Evolutionary conservation across 92 coral and sea anemone genomes (phyloP), one percentile per base, ranked within the genome.

Genomic region (Plumapathes pennacea): DNA sequence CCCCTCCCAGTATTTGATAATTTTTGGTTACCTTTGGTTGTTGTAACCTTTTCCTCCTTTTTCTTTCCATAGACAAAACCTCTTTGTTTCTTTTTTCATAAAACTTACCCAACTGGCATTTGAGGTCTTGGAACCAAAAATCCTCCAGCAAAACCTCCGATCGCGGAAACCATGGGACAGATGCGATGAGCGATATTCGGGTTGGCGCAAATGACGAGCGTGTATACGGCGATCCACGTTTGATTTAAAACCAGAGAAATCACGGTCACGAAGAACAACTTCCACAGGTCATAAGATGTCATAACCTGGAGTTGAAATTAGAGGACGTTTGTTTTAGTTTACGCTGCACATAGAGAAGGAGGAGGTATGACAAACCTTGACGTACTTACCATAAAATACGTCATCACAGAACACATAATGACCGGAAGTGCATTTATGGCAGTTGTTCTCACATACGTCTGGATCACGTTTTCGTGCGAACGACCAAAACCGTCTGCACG

Each of bases 141-240:
- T 5, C 84, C 84, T 8, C 84, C 84, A 13, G 84, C 84, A 44
- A 77, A 77, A 22, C 84, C 84, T 22, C 84, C 84, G 40, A 77
- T 77, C 5, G 84, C 84, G 30, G 84, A 77, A 15, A 77, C 84
- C 84, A 77, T 77, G 8, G 84, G 84, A 52, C 84, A 77, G 48
- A 77, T 60, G 24, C 84, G 84, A 69, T 77, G 84, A 33, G 84
- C 78, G 24, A 69, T 53, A 45, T 28, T 42, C 36, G 84, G 84
- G 25, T 62, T 60, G 37, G 84, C 78, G 44, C 84, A 77, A 46
- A 77, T 77, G 64, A 77, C 78, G 78, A 77, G 68, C 78, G 69
- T 60, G 60, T 77, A 77, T 42, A 77, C 61, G 21, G 84, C 78
- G 27, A 77, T 62, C 84, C 84, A 77, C 13, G 84, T 77, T 65